Conservation (phyloP, 1,140 invertebrate genomes). For the Rhizoglyphus robini region DNA sequence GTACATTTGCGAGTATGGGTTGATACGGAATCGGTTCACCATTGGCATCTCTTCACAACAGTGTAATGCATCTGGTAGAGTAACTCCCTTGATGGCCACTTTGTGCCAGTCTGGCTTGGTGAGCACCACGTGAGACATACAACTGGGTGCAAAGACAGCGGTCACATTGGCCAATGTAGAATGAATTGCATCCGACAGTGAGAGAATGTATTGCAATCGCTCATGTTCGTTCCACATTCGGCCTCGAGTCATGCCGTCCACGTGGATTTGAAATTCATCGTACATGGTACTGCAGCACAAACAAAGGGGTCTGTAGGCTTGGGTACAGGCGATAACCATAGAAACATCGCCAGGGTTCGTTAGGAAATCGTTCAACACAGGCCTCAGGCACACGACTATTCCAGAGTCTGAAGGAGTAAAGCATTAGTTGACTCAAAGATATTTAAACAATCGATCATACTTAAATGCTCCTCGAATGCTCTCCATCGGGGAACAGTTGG, state of each 20-base stretch:
- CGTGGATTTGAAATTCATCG: conserved; percentile 83
- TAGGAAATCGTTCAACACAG: conserved; percentile 49
- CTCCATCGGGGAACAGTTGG: conserved; percentile 21
- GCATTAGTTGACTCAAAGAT: too few species aligned
- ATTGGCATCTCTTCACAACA: conserved; percentile 56
- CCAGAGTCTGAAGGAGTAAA: conserved; percentile 54
- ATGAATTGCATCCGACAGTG: conserved; percentile 61
- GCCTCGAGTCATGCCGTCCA: conserved; percentile 58
- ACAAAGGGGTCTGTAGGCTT: conserved; percentile 65
- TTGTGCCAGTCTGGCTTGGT: conserved; percentile 71
- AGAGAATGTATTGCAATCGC: conserved; percentile 84
- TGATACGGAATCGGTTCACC: background rate
- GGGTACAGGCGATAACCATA: conserved; percentile 80
- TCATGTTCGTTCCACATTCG: conserved; percentile 48
- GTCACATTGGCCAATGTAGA: conserved; percentile 66
- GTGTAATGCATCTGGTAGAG: conserved; percentile 60
- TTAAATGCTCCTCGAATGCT: conserved; percentile 19
- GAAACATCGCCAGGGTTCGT: conserved; percentile 75
- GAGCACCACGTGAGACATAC: conserved; percentile 73
- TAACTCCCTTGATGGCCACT: conserved; percentile 65
- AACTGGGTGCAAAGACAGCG: conserved; percentile 78
- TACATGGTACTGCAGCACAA: conserved; percentile 89
- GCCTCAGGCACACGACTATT: conserved; percentile 57
- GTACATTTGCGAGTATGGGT: too few species aligned
- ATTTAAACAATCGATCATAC: conserved; percentile 21